These are phyloP conservation scores for Australoheros facetus DNA, from an alignment of 2,797 vertebrate genomes.

Conservation along the genomic window DNA sequence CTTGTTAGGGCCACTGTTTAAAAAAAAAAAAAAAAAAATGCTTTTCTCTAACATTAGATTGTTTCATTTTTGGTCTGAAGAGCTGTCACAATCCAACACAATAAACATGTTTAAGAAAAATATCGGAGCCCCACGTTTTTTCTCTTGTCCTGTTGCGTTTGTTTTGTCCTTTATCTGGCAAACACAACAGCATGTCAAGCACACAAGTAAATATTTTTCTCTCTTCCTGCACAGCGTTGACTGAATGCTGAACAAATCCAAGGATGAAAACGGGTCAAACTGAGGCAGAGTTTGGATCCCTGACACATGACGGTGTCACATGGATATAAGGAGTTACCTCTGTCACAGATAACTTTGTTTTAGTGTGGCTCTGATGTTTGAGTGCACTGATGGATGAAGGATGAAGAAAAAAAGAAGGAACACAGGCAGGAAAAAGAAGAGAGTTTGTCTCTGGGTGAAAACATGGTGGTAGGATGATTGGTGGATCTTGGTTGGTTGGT, in stretches of 20 bases:
- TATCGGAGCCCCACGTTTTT: background rate
- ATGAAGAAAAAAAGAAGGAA: conserved; percentile 1
- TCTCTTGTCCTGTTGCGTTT: background rate
- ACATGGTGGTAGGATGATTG: background rate
- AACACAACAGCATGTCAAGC: background rate
- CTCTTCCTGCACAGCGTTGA: background rate
- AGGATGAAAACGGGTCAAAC: background rate
- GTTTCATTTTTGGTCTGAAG: background rate
- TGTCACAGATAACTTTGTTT: background rate
- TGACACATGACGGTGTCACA: background rate
- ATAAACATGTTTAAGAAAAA: background rate
- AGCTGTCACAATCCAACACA: background rate
- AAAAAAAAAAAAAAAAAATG: background rate
- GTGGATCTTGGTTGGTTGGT: conserved; percentile 15
- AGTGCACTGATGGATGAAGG: background rate
- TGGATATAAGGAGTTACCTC: background rate
- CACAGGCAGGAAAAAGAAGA: background rate
- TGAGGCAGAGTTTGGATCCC: background rate
- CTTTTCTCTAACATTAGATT: background rate
- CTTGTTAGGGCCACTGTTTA: too few relatives aligned
- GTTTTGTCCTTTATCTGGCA: background rate
- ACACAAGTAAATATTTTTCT: background rate
- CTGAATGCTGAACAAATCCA: background rate
- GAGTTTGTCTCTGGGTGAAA: background rate
- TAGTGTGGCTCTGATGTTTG: background rate